Conservation (phyloP, 1,140 invertebrate species). For the Charaxes varanes region DNA sequence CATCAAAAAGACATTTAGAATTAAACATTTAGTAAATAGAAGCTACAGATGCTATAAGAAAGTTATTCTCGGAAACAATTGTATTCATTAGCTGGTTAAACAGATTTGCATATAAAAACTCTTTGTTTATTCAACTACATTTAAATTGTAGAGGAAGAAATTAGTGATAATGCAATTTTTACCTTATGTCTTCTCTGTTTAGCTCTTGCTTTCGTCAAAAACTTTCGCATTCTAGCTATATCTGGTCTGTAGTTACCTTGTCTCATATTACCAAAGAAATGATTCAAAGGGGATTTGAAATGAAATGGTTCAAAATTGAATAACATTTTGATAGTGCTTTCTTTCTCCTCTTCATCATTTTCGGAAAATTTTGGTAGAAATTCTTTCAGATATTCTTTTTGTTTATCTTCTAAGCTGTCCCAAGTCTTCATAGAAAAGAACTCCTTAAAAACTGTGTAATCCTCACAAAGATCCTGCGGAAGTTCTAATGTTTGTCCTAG, state of each 20-base stretch:
- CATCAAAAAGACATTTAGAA: too few species aligned
- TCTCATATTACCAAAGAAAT: slow-evolving; percentile 80
- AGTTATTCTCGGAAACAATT: too few species aligned
- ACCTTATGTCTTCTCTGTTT: slow-evolving; percentile 67
- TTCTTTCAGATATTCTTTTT: slow-evolving; percentile 77
- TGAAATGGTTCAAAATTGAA: slow-evolving; percentile 81
- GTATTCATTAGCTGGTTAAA: too few species aligned
- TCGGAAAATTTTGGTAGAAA: slow-evolving; percentile 81
- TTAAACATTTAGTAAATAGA: too few species aligned
- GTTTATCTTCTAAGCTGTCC: slow-evolving; percentile 77
- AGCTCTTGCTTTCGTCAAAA: slow-evolving; percentile 57
- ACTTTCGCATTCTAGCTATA: slow-evolving; percentile 75
- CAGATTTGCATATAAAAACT: too few species aligned
- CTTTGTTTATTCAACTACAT: too few species aligned
- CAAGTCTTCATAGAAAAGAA: slow-evolving; percentile 79
- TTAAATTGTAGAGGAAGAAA: too few species aligned
- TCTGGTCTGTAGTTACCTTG: slow-evolving; percentile 80
- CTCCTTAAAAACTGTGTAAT: slow-evolving; percentile 78
- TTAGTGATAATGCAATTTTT: slow-evolving; percentile 17
- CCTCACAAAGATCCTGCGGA: slow-evolving; percentile 78
- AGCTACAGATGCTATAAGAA: too few species aligned
- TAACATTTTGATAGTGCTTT: slow-evolving; percentile 78
- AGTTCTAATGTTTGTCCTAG: slow-evolving; percentile 72
- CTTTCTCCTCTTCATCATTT: slow-evolving; percentile 80
- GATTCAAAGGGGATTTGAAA: slow-evolving; percentile 81